These are phyloP conservation scores for Sceloporus undulatus DNA, from an alignment of 2,113 vertebrate genomes.

Conservation along the genomic window DNA sequence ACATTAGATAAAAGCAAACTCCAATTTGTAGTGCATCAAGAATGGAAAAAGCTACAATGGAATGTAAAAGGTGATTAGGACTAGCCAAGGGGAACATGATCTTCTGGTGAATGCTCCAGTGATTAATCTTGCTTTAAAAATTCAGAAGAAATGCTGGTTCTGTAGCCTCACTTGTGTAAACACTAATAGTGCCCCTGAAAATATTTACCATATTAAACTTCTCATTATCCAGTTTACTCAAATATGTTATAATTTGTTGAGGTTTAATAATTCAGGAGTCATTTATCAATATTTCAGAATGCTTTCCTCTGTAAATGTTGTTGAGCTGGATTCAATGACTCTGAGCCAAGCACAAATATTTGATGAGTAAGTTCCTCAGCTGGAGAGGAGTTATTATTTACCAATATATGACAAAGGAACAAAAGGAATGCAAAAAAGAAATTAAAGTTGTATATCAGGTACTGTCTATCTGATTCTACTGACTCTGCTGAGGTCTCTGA, in stretches of 20 bases:
- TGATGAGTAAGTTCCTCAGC: not conserved
- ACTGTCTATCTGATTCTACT: not conserved
- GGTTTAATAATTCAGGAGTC: slow-evolving; percentile 33
- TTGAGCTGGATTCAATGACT: not conserved
- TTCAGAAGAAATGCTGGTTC: not conserved
- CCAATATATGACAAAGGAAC: not conserved
- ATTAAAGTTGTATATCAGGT: not conserved
- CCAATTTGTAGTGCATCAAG: not conserved
- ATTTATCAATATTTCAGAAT: slow-evolving; percentile 32
- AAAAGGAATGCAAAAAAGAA: not conserved
- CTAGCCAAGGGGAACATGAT: not conserved
- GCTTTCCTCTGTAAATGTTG: slow-evolving; percentile 4
- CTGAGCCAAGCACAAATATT: slow-evolving; percentile 29
- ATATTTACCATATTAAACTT: slow-evolving; percentile 24
- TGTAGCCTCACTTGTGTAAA: not conserved
- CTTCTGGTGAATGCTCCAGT: not conserved
- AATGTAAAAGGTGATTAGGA: not conserved
- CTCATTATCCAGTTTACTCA: slow-evolving; percentile 25
- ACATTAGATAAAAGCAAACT: not conserved
- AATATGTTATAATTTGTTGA: slow-evolving; percentile 27
- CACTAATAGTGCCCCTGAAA: slow-evolving; percentile 5
- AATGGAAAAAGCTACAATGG: not conserved
- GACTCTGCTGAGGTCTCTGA: not conserved
- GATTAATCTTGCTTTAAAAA: slow-evolving; percentile 22
- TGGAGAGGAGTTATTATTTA: slow-evolving; percentile 1